Percentiles rank a stretch among this genome's conserved stretches.
phyloP scores from a whole-genome alignment of 2,888 invertebrate species.

The Ceramica pisi region DNA sequence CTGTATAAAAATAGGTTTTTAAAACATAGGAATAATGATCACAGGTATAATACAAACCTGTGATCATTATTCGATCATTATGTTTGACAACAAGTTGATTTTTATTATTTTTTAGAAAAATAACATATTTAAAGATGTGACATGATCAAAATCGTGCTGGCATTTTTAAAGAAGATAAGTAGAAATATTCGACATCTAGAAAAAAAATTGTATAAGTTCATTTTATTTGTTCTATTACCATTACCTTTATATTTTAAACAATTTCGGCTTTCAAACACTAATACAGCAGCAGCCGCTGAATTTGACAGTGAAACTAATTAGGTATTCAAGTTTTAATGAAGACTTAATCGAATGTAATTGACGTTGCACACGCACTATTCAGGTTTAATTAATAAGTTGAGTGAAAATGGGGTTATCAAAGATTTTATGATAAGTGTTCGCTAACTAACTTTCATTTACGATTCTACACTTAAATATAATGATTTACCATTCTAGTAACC shows the following conservation, averaged over 20 bases:
- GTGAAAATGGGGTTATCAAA: not conserved
- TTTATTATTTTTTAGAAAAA: too few species aligned
- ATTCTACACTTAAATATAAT: too few species aligned
- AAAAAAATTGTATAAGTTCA: not conserved
- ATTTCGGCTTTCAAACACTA: not conserved
- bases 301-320: constrained; percentile 19
- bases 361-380: constrained; percentile 13
- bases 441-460: too few species aligned
- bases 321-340: constrained; percentile 9
- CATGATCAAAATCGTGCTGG: not conserved
- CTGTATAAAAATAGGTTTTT: too few species aligned
- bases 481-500: too few species aligned
- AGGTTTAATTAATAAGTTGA: not conserved
- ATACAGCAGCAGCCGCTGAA: not conserved
- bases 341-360: constrained; percentile 24
- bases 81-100: too few species aligned
- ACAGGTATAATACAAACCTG: too few species aligned
- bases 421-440: not conserved
- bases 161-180: not conserved
- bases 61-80: too few species aligned
- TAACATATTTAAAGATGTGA: too few species aligned
- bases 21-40: too few species aligned
- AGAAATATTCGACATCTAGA: not conserved
- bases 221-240: too few species aligned
- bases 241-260: not conserved